Evolutionary conservation across 2,113 vertebrate genomes (phyloP).

Genomic region (Panthera tigris): DNA sequence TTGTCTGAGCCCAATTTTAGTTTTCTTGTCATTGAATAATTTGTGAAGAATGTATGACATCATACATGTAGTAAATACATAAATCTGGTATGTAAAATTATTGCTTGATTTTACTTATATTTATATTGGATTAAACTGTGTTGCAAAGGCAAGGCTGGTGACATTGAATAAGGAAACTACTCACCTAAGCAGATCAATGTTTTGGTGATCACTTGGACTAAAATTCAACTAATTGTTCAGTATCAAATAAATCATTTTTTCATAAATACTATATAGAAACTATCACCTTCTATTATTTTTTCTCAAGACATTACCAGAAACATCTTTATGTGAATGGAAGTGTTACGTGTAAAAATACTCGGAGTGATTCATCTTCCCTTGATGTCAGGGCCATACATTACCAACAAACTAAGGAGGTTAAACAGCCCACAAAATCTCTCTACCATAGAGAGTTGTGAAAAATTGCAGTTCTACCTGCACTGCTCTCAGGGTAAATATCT

Average conservation of each 20-base stretch:
- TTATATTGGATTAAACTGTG: not conserved
- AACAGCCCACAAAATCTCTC: not conserved
- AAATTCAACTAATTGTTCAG: not conserved
- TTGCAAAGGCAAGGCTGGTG: not conserved
- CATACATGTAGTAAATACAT: not conserved
- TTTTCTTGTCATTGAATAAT: not conserved
- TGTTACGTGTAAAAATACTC: not conserved
- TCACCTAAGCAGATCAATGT: not conserved
- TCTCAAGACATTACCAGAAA: not conserved
- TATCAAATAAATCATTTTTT: not conserved
- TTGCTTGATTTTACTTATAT: not conserved
- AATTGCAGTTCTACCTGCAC: not conserved
- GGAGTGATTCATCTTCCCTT: not conserved
- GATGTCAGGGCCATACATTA: not conserved
- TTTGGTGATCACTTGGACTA: not conserved
- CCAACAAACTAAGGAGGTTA: not conserved
- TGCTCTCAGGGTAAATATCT: not conserved
- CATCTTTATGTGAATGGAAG: not conserved
- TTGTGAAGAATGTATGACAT: not conserved
- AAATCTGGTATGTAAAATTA: not conserved
- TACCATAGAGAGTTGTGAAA: not conserved
- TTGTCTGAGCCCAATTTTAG: not conserved
- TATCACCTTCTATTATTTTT: not conserved
- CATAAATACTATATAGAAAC: not conserved
- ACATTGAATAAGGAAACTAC: not conserved